Evolutionary conservation across 2,113 vertebrate genomes (phyloP), one percentile per base, ranked within the genome.

Genomic region (Syngnathus floridae): DNA sequence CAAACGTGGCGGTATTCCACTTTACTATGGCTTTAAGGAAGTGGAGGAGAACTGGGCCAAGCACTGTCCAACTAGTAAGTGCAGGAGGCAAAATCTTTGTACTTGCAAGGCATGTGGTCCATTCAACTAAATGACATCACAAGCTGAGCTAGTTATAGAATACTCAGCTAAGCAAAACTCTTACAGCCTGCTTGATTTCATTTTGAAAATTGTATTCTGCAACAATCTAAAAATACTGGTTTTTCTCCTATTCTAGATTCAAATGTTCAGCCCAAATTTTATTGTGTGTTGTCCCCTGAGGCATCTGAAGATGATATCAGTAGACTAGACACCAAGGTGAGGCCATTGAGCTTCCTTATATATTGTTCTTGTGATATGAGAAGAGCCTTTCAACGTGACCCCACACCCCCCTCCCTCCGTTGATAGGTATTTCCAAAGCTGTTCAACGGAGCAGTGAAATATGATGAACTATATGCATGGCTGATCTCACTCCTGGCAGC

Each of bases 11-110:
- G 72, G 90, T 21, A 70, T 89, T 7, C 96, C 94, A 0, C 90
- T 96, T 55, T 98, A 99, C 88, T 93, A 97, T 41, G 94, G 94
- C 2, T 98, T 98, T 82, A 98, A 95, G 82, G 97, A 99, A 84
- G 97, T 99, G 70, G 97, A 99, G 85, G 96, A 99, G 77, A 98
- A 98, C 89, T 99, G 97, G 96, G 87, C 92, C 52, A 99, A 98
- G 82, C 95, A 98, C 79, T 94, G 94, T 81, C 91, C 95, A 51
- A 78, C 93, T 89, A 95, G 95, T 95, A 84, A 86, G 87, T 82
- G 52, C 8, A 52, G 1, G 45, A 41, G 13, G 8, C 37, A 5
- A 52, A 48, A 58, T 40, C 9, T 19, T 48, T n/a, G 48, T 22
- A 22, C 57, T 72, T 38, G 55, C 31, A 65, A 41, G 7, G 1